Evolutionary conservation across 2,113 vertebrate genomes (phyloP).

Genomic region (Dicentrarchus labrax): DNA sequence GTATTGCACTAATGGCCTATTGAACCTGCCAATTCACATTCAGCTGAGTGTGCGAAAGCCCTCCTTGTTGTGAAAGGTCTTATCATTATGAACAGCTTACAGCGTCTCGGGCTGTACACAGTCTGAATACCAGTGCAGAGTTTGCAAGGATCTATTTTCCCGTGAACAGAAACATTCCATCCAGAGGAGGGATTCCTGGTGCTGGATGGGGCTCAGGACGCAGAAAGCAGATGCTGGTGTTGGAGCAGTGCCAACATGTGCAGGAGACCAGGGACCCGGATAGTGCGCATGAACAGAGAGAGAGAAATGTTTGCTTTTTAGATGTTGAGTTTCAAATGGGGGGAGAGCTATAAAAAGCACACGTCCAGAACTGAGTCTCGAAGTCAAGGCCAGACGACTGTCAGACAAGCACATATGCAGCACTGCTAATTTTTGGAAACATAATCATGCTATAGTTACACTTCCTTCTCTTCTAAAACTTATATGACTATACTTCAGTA

Average conservation of each 20-base stretch:
- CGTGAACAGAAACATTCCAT: conserved; percentile 69
- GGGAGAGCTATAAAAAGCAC: conserved; percentile 68
- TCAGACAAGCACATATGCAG: conserved; percentile 53
- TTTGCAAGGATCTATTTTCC: conserved; percentile 60
- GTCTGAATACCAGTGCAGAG: conserved; percentile 45
- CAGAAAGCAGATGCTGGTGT: conserved; percentile 79
- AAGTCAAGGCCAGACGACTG: conserved; percentile 59
- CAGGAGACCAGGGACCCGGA: conserved; percentile 61
- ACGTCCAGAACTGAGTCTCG: conserved; percentile 59
- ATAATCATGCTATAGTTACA: conserved; percentile 9
- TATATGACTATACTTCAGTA: conserved; percentile 10
- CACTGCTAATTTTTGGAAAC: conserved; percentile 43
- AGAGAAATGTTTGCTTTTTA: conserved; percentile 78
- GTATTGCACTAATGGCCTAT: conserved; percentile 70
- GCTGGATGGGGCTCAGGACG: conserved; percentile 64
- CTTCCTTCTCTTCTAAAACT: conserved; percentile 12
- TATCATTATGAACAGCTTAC: conserved; percentile 63
- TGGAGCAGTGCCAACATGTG: conserved; percentile 73
- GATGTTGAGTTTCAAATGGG: conserved; percentile 74
- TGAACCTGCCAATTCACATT: conserved; percentile 74
- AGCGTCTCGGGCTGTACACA: conserved; percentile 38
- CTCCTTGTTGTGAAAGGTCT: conserved; percentile 67
- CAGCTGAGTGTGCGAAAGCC: conserved; percentile 68
- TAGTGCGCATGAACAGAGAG: conserved; percentile 65
- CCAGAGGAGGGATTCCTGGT: conserved; percentile 70